Evolutionary conservation across 2,888 invertebrate species (phyloP), one percentile per base, ranked within the genome.

Genomic region (Erebia ligea): DNA sequence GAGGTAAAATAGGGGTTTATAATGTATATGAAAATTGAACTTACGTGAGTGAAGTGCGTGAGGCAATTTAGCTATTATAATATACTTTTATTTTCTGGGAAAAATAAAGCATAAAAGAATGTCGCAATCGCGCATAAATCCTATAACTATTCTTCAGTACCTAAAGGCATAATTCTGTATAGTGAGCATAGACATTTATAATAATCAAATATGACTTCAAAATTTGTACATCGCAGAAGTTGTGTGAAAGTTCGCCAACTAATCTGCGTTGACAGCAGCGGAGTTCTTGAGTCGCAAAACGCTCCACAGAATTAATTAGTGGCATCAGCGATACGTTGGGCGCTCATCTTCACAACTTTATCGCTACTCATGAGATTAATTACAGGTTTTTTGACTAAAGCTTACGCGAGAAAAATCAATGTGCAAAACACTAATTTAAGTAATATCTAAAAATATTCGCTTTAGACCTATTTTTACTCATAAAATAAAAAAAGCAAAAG

Each of bases 211-310:
- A 61, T 61, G 71, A 73, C 72, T 73, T 76, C 69, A 45, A 70
- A 76, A 76, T 68, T 73, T 68, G 58, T 59, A 56, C 72, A 73
- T 64, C 5, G 42, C 17, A 66, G 68, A 70, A 73, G 73, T 72
- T 75, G 61, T 59, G 50, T 68, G 67, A 68, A 67, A 71, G 68
- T 71, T 61, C 10, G 19, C 10, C 19, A 54, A 54, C 70, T 73
- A 68, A 73, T 70, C 54, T 68, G 68, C 65, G 71, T 63, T 56
- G 17, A 54, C 19, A 54, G 54, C 50, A n/a, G 50, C 50, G 17
- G 17, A 54, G 17, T 17, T 54, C 54, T 54, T 9, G 54, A 54
- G 54, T 58, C 61, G 65, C 73, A 73, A 70, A 73, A 73, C 70
- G 73, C 57, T 61, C 62, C 52, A 63, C 42, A 11, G 73, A 70